Conservation (phyloP, 2,113 vertebrate species). For the Cynoglossus semilaevis region DNA sequence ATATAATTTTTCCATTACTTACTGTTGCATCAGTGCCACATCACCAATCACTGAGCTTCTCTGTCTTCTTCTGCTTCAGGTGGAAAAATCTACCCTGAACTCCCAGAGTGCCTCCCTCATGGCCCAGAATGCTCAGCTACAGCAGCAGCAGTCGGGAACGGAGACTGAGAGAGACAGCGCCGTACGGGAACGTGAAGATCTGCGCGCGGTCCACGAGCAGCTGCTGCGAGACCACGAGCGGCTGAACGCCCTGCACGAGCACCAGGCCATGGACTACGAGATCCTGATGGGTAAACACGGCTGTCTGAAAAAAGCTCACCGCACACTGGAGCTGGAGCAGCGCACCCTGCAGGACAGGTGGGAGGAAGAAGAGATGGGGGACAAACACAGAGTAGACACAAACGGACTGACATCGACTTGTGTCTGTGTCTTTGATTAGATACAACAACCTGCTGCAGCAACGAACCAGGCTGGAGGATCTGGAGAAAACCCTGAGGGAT, state of each 20-base stretch:
- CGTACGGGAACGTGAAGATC: constrained; percentile 84
- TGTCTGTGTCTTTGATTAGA: constrained; percentile 30
- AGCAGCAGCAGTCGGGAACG: constrained; percentile 85
- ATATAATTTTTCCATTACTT: no score
- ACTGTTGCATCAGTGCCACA: background rate
- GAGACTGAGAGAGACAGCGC: constrained; percentile 86
- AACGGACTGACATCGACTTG: no score
- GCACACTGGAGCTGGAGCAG: constrained; percentile 91
- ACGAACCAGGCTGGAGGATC: constrained; percentile 85
- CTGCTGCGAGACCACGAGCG: constrained; percentile 91
- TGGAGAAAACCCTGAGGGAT: constrained; percentile 87
- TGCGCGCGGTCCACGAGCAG: constrained; percentile 85
- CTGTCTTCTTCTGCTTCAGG: constrained; percentile 68
- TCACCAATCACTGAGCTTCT: background rate
- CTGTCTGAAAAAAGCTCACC: constrained; percentile 87
- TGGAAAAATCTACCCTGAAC: constrained; percentile 93
- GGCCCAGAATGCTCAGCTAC: constrained; percentile 92
- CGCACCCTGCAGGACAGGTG: constrained; percentile 90
- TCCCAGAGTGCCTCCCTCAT: constrained; percentile 91
- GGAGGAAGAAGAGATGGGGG: background rate
- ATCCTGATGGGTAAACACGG: constrained; percentile 90
- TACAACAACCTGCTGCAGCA: constrained; percentile 88
- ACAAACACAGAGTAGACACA: no score
- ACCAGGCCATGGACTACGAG: constrained; percentile 90
- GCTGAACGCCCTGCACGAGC: constrained; percentile 90